Conservation (phyloP, 2,797 vertebrate species). For the Onychomys arenicola region DNA sequence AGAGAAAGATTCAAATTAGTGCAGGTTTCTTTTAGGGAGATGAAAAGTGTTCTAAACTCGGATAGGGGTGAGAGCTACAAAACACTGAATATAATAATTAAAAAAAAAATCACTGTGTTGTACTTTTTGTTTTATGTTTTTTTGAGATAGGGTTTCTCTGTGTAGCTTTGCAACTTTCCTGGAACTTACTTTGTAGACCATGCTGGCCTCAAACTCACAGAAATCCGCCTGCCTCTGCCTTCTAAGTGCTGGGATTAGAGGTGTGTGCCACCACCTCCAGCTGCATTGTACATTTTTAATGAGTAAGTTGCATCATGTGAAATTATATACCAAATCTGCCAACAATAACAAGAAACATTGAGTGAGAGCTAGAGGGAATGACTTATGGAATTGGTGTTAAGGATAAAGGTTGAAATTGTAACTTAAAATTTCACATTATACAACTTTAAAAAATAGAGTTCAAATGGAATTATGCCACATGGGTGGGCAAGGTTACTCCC, state of each 20-base stretch:
- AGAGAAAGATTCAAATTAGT: neutral
- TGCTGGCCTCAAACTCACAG: no score
- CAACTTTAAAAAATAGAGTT: neutral
- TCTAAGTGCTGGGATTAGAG: no score
- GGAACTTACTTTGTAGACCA: no score
- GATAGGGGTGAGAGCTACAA: neutral
- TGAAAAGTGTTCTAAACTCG: slow-evolving; percentile 36
- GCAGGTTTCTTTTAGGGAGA: neutral
- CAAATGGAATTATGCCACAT: neutral
- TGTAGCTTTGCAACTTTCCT: no score
- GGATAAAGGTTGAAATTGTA: slow-evolving; percentile 52
- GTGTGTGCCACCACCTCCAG: no score
- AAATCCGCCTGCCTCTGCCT: no score
- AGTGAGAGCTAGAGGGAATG: neutral
- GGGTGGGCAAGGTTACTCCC: neutral
- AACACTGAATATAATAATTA: neutral
- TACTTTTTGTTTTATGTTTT: neutral
- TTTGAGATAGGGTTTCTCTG: no score
- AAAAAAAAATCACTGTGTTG: neutral
- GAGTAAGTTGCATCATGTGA: neutral
- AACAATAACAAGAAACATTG: neutral
- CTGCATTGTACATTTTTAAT: neutral
- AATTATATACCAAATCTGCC: slow-evolving; percentile 43
- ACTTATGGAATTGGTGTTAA: neutral
- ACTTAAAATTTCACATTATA: neutral